phyloP scores from a whole-genome alignment of 1,140 invertebrate genomes.

The Penaeus indicus region DNA sequence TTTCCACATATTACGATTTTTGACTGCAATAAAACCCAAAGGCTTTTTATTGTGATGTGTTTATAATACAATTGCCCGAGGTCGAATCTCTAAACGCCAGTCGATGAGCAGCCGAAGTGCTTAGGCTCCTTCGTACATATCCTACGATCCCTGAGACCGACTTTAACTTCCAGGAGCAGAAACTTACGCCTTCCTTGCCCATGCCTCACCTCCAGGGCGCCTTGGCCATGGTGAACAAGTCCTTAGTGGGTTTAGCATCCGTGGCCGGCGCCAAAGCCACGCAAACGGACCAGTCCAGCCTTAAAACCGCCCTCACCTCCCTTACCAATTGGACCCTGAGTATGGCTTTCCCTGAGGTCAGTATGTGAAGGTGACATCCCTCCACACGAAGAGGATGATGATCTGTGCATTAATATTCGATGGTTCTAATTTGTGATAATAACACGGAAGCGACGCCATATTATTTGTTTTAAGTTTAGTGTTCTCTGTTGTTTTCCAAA shows the following conservation, averaged over 20 bases:
- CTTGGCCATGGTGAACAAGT: constrained; percentile 28
- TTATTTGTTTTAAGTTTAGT: too few species aligned
- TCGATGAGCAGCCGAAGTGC: background rate
- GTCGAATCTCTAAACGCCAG: too few species aligned
- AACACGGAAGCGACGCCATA: too few species aligned
- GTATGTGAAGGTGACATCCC: background rate
- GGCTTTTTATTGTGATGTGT: too few species aligned
- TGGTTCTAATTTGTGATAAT: too few species aligned
- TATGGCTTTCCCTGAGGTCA: constrained; percentile 57
- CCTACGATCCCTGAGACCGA: background rate
- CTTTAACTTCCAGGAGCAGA: constrained; percentile 51
- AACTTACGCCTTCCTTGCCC: background rate
- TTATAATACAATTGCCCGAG: too few species aligned
- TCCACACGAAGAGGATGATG: background rate
- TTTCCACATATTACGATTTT: background rate
- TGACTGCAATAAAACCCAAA: too few species aligned
- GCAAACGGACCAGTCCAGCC: background rate
- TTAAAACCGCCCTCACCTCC: constrained; percentile 32
- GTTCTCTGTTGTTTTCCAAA: too few species aligned
- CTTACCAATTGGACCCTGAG: constrained; percentile 55
- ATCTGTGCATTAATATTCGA: background rate
- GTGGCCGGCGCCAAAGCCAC: background rate
- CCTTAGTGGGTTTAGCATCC: constrained; percentile 19
- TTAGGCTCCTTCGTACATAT: background rate
- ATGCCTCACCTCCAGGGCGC: constrained; percentile 42